Base-by-base conservation (phyloP, 2,888 invertebrate species). In the Sclerodermus sp. region DNA sequence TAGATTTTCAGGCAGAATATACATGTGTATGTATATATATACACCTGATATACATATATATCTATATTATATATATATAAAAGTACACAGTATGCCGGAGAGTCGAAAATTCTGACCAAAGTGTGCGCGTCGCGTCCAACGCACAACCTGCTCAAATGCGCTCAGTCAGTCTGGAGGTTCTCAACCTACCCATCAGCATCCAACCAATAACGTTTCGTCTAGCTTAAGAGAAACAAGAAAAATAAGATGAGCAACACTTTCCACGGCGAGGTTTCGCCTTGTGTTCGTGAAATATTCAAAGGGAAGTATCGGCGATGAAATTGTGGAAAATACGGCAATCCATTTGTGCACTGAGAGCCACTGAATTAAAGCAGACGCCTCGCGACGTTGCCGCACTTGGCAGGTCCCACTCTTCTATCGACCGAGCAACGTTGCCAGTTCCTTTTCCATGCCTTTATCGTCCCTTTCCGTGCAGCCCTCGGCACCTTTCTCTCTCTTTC, bases 371-470 rank as follows among this genome's bases (percentile, higher is more conserved):
- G 68, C 68, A 68, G 67, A 68, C 68, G 65, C 51, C 45, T 47
- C 62, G 74, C 76, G 53, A 61, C 60, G 76, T 76, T 76, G 77
- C 77, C 77, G 61, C 48, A 47, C 56, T 58, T 61, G 54, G 57
- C 62, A 57, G 62, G 61, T 68, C 68, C 67, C 71, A 71, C 71
- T 71, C 74, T 68, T 66, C 74, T 77, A 77, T 77, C 77, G 76
- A 77, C 76, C 77, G 71, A 52, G 66, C 77, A 51, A 56, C 65
- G 77, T 75, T 77, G 77, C 76, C 77, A 58, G 62, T 56, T 71
- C 71, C 68, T 66, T 67, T 65, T 62, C 64, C 65, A 56, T 66
- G 70, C 70, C 73, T 74, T 74, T 72, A 73, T 75, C 74, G 69
- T 68, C 74, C 72, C 67, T 71, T 71, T 70, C 67, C 68, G 56